These are phyloP conservation scores for Poeciliopsis retropinna DNA, from an alignment of 2,113 vertebrate genomes.

Conservation along the genomic window DNA sequence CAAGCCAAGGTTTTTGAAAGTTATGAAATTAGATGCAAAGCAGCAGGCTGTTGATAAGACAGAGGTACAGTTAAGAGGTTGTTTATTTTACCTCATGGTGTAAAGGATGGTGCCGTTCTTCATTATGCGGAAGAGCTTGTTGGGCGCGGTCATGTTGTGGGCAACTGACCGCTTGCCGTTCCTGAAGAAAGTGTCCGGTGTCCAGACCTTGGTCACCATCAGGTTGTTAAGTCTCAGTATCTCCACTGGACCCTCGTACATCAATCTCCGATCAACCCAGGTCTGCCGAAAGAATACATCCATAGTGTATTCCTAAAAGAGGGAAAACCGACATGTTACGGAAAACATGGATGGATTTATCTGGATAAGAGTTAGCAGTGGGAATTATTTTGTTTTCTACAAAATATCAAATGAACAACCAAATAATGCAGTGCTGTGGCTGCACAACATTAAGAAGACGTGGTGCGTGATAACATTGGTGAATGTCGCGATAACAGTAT, in stretches of 20 bases:
- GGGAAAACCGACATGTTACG: constrained; percentile 3
- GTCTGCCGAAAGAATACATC: constrained; percentile 99
- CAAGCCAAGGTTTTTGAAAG: background rate
- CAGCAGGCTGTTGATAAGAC: background rate
- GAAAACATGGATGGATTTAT: background rate
- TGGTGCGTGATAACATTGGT: too few species aligned
- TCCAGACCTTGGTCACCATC: constrained; percentile 99
- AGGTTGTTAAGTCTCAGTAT: constrained; percentile 97
- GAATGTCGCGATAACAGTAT: too few species aligned
- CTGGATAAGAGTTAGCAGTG: background rate
- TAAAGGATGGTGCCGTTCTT: constrained; percentile 98
- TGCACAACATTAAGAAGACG: too few species aligned
- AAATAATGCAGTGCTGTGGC: background rate
- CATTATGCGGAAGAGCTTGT: constrained; percentile 99
- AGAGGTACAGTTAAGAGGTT: background rate
- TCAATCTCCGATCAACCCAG: constrained; percentile 94
- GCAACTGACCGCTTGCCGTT: constrained; percentile 97
- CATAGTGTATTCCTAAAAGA: constrained; percentile 95
- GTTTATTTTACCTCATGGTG: constrained; percentile 91
- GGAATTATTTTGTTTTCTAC: background rate
- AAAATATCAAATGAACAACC: background rate
- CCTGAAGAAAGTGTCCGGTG: constrained; percentile 99
- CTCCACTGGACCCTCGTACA: constrained; percentile 95
- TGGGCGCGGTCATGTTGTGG: constrained; percentile 98
- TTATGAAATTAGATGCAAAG: background rate